Conservation (phyloP, 2,113 vertebrate genomes). For the Peucedramus taeniatus region DNA sequence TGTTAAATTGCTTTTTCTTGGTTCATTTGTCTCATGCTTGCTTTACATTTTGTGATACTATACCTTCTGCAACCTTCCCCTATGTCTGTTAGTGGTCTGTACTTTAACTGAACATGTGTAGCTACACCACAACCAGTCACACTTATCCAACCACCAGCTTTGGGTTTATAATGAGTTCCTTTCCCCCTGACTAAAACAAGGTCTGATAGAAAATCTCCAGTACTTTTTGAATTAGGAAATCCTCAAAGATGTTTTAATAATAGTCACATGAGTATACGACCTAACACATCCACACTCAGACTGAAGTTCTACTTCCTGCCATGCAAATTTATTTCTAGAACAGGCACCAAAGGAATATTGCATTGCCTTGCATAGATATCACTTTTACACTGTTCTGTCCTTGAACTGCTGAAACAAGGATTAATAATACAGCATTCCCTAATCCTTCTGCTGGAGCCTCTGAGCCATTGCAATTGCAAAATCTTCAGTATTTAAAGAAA, state of each 20-base stretch:
- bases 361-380: background rate
- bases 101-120: background rate
- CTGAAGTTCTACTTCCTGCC: background rate
- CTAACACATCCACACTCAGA: background rate
- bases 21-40: background rate
- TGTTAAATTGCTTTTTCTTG: background rate
- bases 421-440: background rate
- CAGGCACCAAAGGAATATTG: background rate
- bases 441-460: background rate
- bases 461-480: background rate
- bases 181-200: background rate
- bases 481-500: background rate
- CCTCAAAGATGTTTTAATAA: background rate
- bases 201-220: background rate
- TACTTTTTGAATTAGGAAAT: background rate
- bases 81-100: accelerated
- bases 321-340: background rate
- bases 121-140: background rate
- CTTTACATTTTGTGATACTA: background rate
- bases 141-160: background rate
- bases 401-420: background rate
- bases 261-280: background rate
- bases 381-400: background rate
- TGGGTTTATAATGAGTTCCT: background rate
- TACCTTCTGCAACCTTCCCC: background rate